These are phyloP conservation scores for Pogonognathellus flavescens DNA, from an alignment of 1,140 invertebrate species.

Conservation along the genomic window DNA sequence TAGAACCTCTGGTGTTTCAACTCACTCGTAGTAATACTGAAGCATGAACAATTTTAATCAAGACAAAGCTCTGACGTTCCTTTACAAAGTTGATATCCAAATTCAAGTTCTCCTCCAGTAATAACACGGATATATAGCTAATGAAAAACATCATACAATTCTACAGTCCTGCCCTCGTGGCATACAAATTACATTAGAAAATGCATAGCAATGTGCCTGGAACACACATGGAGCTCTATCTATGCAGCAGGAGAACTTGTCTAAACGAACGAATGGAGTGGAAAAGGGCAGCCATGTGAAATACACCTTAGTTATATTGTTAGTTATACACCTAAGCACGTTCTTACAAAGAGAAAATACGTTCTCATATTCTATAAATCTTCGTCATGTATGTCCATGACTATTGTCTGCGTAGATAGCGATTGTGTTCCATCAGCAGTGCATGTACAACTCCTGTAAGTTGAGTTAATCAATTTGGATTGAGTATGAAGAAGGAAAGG, in stretches of 20 bases:
- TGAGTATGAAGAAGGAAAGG: slow-evolving; percentile 8
- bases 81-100: slow-evolving; percentile 23
- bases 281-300: slow-evolving; percentile 18
- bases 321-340: neutral
- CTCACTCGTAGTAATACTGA: slow-evolving; percentile 4
- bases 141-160: too few species aligned
- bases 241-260: too few species aligned
- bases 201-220: too few species aligned
- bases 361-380: neutral
- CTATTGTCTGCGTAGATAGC: neutral
- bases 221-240: too few species aligned
- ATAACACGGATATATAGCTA: too few species aligned
- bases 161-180: too few species aligned
- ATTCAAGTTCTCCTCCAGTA: too few species aligned
- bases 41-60: slow-evolving; percentile 23
- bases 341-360: neutral
- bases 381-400: neutral
- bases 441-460: neutral
- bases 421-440: neutral
- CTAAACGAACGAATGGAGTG: slow-evolving; percentile 1
- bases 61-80: neutral
- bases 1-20: neutral
- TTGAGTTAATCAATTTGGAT: slow-evolving; percentile 39
- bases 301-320: neutral
- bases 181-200: too few species aligned